Evolutionary conservation across 2,888 invertebrate genomes (phyloP).

Genomic region (Chymomyza procnemis): DNA sequence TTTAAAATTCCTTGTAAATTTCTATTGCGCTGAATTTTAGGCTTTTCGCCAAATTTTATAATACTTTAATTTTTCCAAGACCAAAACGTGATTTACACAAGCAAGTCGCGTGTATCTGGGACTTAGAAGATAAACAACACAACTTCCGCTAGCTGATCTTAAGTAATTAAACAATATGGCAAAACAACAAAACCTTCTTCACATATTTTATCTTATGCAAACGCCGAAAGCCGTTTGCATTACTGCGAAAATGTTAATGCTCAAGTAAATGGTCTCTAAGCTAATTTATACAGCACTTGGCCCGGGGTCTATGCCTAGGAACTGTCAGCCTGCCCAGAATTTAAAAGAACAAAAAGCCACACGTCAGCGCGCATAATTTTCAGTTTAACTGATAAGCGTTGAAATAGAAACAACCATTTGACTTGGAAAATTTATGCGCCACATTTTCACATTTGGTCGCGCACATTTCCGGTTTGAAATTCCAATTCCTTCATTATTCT

Average conservation of each 20-base stretch:
- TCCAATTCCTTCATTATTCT: slow-evolving; percentile 1
- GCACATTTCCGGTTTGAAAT: slow-evolving; percentile 57
- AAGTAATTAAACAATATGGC: slow-evolving; percentile 40
- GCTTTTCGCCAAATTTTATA: neutral
- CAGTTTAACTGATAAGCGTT: neutral
- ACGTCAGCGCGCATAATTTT: neutral
- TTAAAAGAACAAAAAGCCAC: neutral
- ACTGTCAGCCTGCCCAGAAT: neutral
- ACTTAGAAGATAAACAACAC: slow-evolving; percentile 35
- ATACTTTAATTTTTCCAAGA: neutral
- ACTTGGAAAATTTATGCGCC: slow-evolving; percentile 56
- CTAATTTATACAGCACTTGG: slow-evolving; percentile 71
- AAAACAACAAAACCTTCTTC: slow-evolving; percentile 9
- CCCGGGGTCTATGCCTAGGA: slow-evolving; percentile 13
- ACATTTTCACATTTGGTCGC: slow-evolving; percentile 72
- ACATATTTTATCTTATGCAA: slow-evolving; percentile 8
- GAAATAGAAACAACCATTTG: no score
- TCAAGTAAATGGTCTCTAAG: slow-evolving; percentile 30
- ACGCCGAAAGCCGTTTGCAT: slow-evolving; percentile 14
- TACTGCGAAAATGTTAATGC: slow-evolving; percentile 61
- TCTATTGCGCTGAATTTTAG: neutral
- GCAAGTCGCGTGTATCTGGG: slow-evolving; percentile 24
- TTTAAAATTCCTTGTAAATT: neutral
- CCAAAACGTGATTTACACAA: slow-evolving; percentile 28
- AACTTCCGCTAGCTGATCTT: slow-evolving; percentile 52